These are phyloP conservation scores for Coilia nasus DNA, from an alignment of 2,797 vertebrate species.

Conservation along the genomic window DNA sequence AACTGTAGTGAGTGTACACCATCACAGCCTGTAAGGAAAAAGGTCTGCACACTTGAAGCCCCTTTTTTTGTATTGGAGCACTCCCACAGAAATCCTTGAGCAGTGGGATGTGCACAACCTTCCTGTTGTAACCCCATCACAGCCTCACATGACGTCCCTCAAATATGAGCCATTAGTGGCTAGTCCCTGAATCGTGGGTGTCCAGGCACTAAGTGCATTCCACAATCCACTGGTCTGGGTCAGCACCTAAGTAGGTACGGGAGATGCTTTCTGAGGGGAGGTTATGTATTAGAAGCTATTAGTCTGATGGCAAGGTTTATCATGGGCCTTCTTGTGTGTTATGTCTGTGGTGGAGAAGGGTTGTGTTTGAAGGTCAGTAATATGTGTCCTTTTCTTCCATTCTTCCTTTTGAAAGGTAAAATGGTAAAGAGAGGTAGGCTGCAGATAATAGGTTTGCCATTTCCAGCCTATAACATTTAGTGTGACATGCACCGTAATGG, in stretches of 20 bases:
- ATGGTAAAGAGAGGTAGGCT: background rate
- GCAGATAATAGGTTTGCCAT: slow-evolving; percentile 3
- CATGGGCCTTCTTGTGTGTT: background rate
- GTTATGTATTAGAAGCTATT: background rate
- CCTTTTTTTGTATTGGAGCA: too few relatives aligned
- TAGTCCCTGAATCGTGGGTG: background rate
- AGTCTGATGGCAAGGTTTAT: background rate
- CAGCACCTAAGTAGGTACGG: too few relatives aligned
- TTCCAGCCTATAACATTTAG: background rate
- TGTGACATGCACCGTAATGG: background rate
- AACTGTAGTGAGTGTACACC: too few relatives aligned
- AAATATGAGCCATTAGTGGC: background rate
- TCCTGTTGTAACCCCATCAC: too few relatives aligned
- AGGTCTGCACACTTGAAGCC: too few relatives aligned
- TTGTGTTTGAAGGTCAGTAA: slow-evolving; percentile 10
- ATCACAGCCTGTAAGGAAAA: too few relatives aligned
- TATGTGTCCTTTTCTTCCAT: background rate
- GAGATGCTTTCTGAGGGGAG: too few relatives aligned
- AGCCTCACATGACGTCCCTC: background rate
- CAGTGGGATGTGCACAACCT: too few relatives aligned
- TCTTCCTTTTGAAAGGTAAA: background rate
- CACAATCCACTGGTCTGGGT: too few relatives aligned
- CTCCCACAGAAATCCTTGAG: too few relatives aligned
- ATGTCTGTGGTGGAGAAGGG: background rate
- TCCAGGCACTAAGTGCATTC: background rate